A percentile compares a stretch with the other conserved stretches of the same genome.
Evolutionary conservation across 2,113 vertebrate genomes (phyloP).

Genomic region (Chaenogobius annularis): DNA sequence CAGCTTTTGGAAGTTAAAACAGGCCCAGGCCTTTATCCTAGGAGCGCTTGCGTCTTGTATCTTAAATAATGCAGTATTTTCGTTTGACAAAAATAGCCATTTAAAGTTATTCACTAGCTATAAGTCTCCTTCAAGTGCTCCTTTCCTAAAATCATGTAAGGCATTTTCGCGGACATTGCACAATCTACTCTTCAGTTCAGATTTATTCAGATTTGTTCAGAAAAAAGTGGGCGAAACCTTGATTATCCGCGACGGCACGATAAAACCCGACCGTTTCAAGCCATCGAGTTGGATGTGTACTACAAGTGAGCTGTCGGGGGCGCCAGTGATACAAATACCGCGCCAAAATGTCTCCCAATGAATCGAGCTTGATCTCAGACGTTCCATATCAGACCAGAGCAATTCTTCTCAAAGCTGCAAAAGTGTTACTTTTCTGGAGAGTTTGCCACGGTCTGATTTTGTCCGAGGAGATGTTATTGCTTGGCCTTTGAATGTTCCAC

Average conservation of each 20-base stretch:
- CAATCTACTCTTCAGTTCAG: neutral
- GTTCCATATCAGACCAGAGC: neutral
- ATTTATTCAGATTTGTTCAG: neutral
- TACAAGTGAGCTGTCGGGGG: neutral
- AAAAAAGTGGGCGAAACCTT: neutral
- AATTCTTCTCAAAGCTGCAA: neutral
- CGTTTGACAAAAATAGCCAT: neutral
- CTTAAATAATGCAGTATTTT: conserved; percentile 10
- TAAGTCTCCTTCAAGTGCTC: conserved; percentile 14
- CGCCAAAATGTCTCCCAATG: neutral
- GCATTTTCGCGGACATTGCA: neutral
- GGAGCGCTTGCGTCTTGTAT: conserved; percentile 14
- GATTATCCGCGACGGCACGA: too few species aligned
- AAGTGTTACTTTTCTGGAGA: neutral
- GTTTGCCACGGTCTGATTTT: too few species aligned
- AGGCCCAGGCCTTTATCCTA: conserved; percentile 1
- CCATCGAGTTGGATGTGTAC: too few species aligned
- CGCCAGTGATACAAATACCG: neutral
- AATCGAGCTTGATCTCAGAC: neutral
- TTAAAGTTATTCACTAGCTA: neutral
- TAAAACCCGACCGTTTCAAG: too few species aligned
- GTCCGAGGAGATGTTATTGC: too few species aligned
- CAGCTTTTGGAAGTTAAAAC: conserved; percentile 15
- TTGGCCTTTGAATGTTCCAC: too few species aligned
- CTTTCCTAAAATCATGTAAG: neutral